These are phyloP conservation scores for Brachyalestes nurse DNA, from an alignment of 2,797 vertebrate species.

Conservation along the genomic window DNA sequence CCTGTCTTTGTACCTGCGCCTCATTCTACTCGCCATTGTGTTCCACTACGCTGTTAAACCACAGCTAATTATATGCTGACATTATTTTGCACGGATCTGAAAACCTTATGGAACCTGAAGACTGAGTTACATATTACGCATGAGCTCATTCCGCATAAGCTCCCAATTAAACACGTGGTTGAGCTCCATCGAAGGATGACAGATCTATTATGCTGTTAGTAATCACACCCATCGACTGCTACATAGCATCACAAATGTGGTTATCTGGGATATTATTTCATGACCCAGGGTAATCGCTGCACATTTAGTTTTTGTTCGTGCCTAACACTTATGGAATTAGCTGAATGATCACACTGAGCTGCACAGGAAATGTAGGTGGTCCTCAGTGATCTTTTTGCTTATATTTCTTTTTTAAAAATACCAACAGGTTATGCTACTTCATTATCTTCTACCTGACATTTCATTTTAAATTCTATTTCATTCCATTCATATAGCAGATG, in stretches of 20 bases:
- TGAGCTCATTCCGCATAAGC: background rate
- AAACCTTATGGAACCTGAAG: background rate
- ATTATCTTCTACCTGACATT: background rate
- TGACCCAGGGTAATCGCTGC: background rate
- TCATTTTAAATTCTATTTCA: background rate
- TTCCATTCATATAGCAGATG: too few relatives aligned
- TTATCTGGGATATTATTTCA: background rate
- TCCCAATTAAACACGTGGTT: background rate
- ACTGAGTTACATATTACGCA: background rate
- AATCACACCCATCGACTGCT: background rate
- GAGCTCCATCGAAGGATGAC: background rate
- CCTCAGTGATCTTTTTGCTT: too few relatives aligned
- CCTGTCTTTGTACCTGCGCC: background rate
- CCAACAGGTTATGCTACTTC: background rate
- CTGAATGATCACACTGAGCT: background rate
- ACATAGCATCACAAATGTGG: background rate
- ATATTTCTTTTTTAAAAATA: background rate
- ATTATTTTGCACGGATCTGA: background rate
- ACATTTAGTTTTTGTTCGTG: background rate
- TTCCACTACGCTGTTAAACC: constrained; percentile 1
- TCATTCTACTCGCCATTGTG: background rate
- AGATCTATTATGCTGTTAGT: background rate
- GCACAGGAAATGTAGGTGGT: background rate
- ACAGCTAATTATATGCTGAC: background rate
- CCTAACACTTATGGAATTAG: background rate